Percentiles rank a stretch among this genome's conserved stretches.
These are phyloP conservation scores for Mionectes olivaceus DNA, from an alignment of 2,797 vertebrate genomes.

Conservation along the genomic window DNA sequence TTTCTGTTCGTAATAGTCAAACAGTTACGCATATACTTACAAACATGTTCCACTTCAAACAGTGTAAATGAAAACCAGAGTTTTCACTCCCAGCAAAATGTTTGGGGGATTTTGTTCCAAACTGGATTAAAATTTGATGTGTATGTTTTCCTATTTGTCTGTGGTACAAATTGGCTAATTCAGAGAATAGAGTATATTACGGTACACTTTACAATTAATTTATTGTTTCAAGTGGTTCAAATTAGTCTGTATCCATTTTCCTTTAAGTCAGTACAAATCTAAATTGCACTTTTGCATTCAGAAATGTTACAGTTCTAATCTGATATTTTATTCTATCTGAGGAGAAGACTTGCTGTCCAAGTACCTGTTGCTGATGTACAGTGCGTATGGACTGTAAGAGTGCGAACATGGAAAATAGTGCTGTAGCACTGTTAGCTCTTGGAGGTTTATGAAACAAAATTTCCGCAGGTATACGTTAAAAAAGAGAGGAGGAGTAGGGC, in stretches of 20 bases:
- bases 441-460: neutral
- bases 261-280: neutral
- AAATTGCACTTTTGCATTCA: neutral
- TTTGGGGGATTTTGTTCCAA: neutral
- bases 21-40: neutral
- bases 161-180: neutral
- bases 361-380: neutral
- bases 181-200: neutral
- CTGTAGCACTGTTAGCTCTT: neutral
- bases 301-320: neutral
- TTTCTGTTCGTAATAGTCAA: neutral
- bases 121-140: neutral
- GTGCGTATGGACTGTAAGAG: fast-evolving
- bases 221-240: neutral
- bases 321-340: neutral
- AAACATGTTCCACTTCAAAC: neutral
- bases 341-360: neutral
- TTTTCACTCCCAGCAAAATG: neutral
- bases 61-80: neutral
- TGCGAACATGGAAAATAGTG: neutral
- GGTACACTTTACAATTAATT: neutral
- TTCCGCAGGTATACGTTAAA: neutral
- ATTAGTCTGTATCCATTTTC: neutral
- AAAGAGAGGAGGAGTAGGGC: fast-evolving
- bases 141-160: neutral